A percentile compares a stretch with the other conserved stretches of the same genome.
Evolutionary conservation across 2,797 vertebrate genomes (phyloP).

Genomic region (Chanos chanos): DNA sequence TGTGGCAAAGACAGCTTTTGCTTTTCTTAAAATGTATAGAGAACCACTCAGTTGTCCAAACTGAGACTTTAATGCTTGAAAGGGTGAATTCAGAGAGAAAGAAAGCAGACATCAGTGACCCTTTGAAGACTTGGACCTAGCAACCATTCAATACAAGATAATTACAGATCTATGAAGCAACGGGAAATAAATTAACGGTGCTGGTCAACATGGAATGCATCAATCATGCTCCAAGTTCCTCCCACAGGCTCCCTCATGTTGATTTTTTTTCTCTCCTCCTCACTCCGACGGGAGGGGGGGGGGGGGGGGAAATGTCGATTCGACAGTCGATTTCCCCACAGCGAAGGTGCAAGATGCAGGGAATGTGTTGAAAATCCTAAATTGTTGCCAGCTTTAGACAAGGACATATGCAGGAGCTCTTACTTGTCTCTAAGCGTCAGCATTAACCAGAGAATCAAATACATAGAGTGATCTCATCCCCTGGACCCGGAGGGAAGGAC

Average conservation of each 20-base stretch:
- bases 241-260: slow-evolving; percentile 24
- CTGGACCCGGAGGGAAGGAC: not conserved
- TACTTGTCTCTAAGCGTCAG: slow-evolving; percentile 39
- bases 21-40: not conserved
- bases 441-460: slow-evolving; percentile 49
- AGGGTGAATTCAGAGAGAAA: not conserved
- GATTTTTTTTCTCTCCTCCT: slow-evolving; percentile 37
- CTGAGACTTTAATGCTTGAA: not conserved
- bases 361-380: slow-evolving; percentile 18
- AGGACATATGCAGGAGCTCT: slow-evolving; percentile 36
- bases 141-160: slow-evolving; percentile 42
- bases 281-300: not conserved
- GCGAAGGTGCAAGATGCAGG: slow-evolving; percentile 32
- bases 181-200: slow-evolving; percentile 43
- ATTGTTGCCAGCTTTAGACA: slow-evolving; percentile 35
- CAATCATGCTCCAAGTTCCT: slow-evolving; percentile 38
- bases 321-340: slow-evolving; percentile 31
- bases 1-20: not conserved
- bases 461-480: slow-evolving; percentile 8
- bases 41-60: not conserved
- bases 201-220: slow-evolving; percentile 31
- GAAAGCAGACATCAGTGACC: slow-evolving; percentile 15
- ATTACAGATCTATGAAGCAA: slow-evolving; percentile 45
- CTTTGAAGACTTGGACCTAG: slow-evolving; percentile 9
- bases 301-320: slow-evolving; percentile 28